Evolutionary conservation across 1,140 invertebrate species (phyloP).

Genomic region (Drosophila chauvacae): DNA sequence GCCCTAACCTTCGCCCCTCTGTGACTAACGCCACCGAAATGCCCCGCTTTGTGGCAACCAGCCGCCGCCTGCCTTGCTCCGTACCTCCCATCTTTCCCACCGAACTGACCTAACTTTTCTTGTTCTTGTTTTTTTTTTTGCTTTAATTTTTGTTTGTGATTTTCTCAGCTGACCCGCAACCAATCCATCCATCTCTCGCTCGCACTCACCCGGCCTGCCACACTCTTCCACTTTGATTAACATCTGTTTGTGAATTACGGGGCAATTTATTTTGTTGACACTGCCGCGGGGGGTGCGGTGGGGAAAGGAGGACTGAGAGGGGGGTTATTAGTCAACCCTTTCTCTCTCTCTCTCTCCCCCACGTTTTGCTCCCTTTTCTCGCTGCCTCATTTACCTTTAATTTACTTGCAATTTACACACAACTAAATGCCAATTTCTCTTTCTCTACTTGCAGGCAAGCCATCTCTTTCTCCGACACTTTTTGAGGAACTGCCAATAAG

Average conservation of each 20-base stretch:
- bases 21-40: slow-evolving; percentile 36
- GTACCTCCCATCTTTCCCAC: not conserved
- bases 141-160: slow-evolving; percentile 1
- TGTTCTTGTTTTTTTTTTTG: not conserved
- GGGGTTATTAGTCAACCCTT: slow-evolving; percentile 16
- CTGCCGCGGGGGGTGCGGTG: not conserved
- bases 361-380: not conserved
- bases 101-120: slow-evolving; percentile 22
- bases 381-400: slow-evolving; percentile 20
- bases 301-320: not conserved
- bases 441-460: slow-evolving; percentile 21
- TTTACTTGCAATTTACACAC: slow-evolving; percentile 39
- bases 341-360: not conserved
- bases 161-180: slow-evolving; percentile 31
- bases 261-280: slow-evolving; percentile 48
- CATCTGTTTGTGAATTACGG: slow-evolving; percentile 52
- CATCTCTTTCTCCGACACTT: slow-evolving; percentile 20
- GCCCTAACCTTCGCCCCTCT: slow-evolving; percentile 31
- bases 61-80: not conserved
- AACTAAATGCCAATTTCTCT: slow-evolving; percentile 37
- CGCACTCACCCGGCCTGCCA: not conserved
- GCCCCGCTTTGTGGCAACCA: not conserved
- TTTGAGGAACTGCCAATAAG: slow-evolving; percentile 41
- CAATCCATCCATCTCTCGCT: slow-evolving; percentile 7
- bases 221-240: slow-evolving; percentile 40